These are phyloP conservation scores for Papio anubis DNA, from an alignment of 2,113 vertebrate genomes.

Conservation along the genomic window DNA sequence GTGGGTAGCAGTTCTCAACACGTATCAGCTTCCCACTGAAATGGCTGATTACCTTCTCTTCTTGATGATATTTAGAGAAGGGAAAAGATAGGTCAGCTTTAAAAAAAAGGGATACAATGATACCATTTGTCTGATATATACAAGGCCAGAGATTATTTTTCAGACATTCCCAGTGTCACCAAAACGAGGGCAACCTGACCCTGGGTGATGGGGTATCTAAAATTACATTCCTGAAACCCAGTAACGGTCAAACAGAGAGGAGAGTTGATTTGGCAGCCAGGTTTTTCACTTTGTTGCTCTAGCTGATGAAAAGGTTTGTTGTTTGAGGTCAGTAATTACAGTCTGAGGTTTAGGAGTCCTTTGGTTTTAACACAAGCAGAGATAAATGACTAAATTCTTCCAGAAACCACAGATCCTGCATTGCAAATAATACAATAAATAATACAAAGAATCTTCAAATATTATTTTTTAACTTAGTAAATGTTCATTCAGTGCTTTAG, in stretches of 20 bases:
- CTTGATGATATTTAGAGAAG: not conserved
- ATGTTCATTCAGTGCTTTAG: not conserved
- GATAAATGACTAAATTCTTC: slow-evolving; percentile 35
- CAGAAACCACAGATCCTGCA: not conserved
- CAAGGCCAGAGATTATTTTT: slow-evolving; percentile 59
- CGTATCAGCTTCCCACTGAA: not conserved
- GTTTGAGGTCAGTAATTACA: not conserved
- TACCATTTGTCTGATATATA: not conserved
- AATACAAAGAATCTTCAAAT: not conserved
- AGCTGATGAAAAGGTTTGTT: slow-evolving; percentile 25
- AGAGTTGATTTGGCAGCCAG: not conserved
- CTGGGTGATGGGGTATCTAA: slow-evolving; percentile 5
- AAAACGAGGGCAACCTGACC: slow-evolving; percentile 28
- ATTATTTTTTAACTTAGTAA: not conserved
- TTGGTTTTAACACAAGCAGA: slow-evolving; percentile 11
- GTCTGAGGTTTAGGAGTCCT: not conserved
- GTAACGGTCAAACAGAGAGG: not conserved
- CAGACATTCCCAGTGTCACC: not conserved
- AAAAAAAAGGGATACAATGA: not conserved
- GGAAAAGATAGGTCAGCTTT: not conserved
- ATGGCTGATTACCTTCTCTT: not conserved
- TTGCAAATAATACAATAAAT: not conserved
- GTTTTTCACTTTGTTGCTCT: not conserved
- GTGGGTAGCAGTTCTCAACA: not conserved
- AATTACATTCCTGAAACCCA: slow-evolving; percentile 28